A percentile compares a stretch with the other conserved stretches of the same genome.
phyloP scores from a whole-genome alignment of 2,113 vertebrate species.

The Leiothrix lutea region DNA sequence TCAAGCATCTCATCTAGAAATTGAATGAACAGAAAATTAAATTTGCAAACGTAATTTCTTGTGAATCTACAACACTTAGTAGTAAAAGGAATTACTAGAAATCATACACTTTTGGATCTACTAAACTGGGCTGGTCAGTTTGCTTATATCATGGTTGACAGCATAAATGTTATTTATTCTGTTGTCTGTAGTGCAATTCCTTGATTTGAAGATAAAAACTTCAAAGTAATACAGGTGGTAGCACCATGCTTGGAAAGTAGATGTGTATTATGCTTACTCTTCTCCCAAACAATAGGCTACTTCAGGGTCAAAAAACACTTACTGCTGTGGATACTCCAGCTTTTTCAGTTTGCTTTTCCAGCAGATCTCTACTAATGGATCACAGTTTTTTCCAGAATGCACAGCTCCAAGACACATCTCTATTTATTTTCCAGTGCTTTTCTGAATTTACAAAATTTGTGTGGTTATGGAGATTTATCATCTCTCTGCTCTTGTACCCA shows the following conservation, averaged over 20 bases:
- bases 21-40: not conserved
- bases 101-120: not conserved
- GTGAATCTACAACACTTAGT: not conserved
- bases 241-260: not conserved
- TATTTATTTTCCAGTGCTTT: not conserved
- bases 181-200: not conserved
- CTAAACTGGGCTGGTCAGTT: not conserved
- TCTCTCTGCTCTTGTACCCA: not conserved
- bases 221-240: not conserved
- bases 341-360: not conserved
- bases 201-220: not conserved
- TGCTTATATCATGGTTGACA: not conserved
- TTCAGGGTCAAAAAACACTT: not conserved
- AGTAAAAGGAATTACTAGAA: not conserved
- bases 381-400: not conserved
- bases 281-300: not conserved
- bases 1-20: not conserved
- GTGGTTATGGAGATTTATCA: not conserved
- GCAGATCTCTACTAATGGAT: not conserved
- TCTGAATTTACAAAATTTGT: not conserved
- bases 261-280: not conserved
- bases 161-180: not conserved
- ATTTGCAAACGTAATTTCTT: not conserved
- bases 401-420: not conserved
- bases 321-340: not conserved